Evolutionary conservation across 2,113 vertebrate species (phyloP).

Genomic region (pig (Sus scrofa)): T2T-Sscrofa CM000812.6:130373001-130373500

Average conservation of each 20-base stretch:
- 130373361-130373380: background rate
- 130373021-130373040: too few relatives aligned
- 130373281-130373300: background rate
- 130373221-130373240: background rate
- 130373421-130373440: constrained; percentile 11
- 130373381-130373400: background rate
- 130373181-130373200: background rate
- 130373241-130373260: background rate
- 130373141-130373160: too few relatives aligned
- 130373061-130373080: too few relatives aligned
- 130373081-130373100: too few relatives aligned
- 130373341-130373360: background rate
- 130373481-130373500: background rate
- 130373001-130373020: too few relatives aligned
- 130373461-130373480: background rate
- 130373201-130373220: background rate
- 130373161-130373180: background rate
- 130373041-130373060: too few relatives aligned
- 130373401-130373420: constrained; percentile 6
- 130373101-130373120: too few relatives aligned
- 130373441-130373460: background rate
- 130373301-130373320: background rate
- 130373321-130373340: background rate
- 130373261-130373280: background rate
- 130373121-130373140: too few relatives aligned